Conservation (phyloP, 37 sponge, comb jelly and placozoan genomes). For the Geodia barretti region DNA sequence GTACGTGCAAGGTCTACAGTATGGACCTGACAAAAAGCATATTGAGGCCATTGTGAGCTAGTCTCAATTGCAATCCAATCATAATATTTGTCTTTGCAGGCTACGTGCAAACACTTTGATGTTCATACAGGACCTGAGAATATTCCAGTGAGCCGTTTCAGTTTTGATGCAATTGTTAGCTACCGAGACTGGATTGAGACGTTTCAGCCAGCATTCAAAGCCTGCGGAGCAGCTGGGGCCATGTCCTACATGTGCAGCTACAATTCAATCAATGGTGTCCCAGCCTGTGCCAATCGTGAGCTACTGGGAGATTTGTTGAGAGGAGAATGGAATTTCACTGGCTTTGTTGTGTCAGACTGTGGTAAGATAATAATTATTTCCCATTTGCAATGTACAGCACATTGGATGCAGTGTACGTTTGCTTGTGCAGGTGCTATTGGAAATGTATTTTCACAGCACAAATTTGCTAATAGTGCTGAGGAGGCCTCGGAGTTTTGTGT, state of each 20-base stretch:
- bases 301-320: constrained; percentile 30
- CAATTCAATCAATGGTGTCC: constrained; percentile 71
- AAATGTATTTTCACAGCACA: constrained; percentile 16
- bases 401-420: not conserved
- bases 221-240: constrained; percentile 47
- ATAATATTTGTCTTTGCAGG: too few species aligned
- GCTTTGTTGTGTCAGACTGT: constrained; percentile 50
- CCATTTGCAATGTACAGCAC: not conserved
- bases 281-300: constrained; percentile 51
- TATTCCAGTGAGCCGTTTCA: constrained; percentile 32
- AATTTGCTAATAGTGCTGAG: constrained; percentile 9
- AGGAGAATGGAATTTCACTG: constrained; percentile 41
- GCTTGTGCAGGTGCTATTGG: constrained; percentile 11
- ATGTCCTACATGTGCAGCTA: constrained; percentile 72
- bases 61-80: not conserved
- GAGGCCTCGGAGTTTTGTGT: constrained; percentile 32
- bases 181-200: constrained; percentile 46
- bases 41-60: constrained; percentile 12
- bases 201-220: constrained; percentile 56
- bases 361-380: too few species aligned
- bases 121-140: constrained; percentile 62
- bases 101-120: constrained; percentile 67
- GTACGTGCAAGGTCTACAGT: constrained; percentile 36
- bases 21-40: not conserved
- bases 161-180: constrained; percentile 49